Base-by-base conservation (phyloP, 1,140 invertebrate species). In the Lasioglossum albipes region DNA sequence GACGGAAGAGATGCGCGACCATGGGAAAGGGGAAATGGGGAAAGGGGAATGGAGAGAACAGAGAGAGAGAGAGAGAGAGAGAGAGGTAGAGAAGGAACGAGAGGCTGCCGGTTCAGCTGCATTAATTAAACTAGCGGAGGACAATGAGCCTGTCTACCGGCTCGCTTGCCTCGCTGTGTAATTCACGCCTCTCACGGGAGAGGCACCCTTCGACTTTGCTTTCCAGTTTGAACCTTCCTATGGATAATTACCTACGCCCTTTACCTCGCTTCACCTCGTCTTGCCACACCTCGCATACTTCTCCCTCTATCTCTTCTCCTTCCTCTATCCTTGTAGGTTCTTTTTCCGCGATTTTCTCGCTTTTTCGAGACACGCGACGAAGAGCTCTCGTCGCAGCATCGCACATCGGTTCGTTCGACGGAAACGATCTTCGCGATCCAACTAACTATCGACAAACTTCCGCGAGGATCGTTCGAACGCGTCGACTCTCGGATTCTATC, bases 111-210 rank as follows among this genome's bases (percentile, higher is more conserved):
- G 81, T 82, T 82, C 88, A 89, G 84, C 91, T 87, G 90, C 89
- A 89, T 91, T 89, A 92, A 91, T 91, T 91, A 91, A 88, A 89
- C 78, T 79, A 84, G 86, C 83, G 84, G 70, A 87, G 86, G 87
- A 88, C 81, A 89, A 89, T 88, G 87, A 87, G 82, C 88, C 87
- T 89, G 89, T 88, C 91, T 92, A 91, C 89, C 89, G 90, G 89
- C 91, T 92, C 90, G 91, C 92, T 92, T 91, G 92, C 91, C 90
- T 90, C 86, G 88, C 91, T 91, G 91, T 93, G 92, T 93, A 93
- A 93, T 93, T 93, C 92, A 93, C 92, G 74, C 70, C 74, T 80
- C 78, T 85, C 85, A 77, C 86, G 88, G 87, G 86, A 89, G 91
- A 89, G 91, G 91, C 92, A 81, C 84, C 82, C 79, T 82, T 86